Evolutionary conservation across 1,140 invertebrate species (phyloP), one percentile per base, ranked within the genome.

Genomic region (Drosophila ercepeae): DNA sequence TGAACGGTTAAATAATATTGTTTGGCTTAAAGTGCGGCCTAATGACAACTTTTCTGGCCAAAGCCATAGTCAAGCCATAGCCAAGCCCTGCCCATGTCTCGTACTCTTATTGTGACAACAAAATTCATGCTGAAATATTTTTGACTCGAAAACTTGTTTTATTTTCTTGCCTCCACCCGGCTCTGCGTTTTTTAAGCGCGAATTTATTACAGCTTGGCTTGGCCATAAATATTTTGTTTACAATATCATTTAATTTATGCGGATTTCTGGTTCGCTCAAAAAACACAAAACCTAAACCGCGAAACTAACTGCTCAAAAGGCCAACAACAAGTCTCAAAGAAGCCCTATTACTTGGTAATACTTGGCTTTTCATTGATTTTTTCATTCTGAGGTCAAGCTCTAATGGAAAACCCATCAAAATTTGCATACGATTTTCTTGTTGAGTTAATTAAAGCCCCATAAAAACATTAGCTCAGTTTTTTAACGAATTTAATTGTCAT

Each of bases 241-340:
- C 83, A 88, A 88, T 89, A 88, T 89, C 65, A 75, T 82, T 78
- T 88, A 88, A 88, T 88, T 89, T 88, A 89, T 88, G 82, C 83
- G 75, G 63, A 77, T 88, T 77, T 86, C 55, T 77, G 69, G 72
- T 69, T 53, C 58, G 50, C 72, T 70, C 73, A n/a, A n/a, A n/a
- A n/a, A n/a, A n/a, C n/a, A n/a, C n/a, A n/a, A n/a, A n/a, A n/a
- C n/a, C n/a, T n/a, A n/a, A n/a, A n/a, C n/a, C n/a, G n/a, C n/a
- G n/a, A n/a, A n/a, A n/a, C n/a, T 49, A 52, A 41, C 55, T 68
- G 69, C 69, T 73, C 8, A 57, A 78, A 60, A 74, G 60, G 68
- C 69, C 69, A 78, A 34, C 64, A 45, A 72, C 64, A 74, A 74
- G 70, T 73, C 58, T 52, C 51, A 65, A 74, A 53, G 63, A 82